These are phyloP conservation scores for Sterna hirundo DNA, from an alignment of 2,113 vertebrate genomes.

Conservation along the genomic window DNA sequence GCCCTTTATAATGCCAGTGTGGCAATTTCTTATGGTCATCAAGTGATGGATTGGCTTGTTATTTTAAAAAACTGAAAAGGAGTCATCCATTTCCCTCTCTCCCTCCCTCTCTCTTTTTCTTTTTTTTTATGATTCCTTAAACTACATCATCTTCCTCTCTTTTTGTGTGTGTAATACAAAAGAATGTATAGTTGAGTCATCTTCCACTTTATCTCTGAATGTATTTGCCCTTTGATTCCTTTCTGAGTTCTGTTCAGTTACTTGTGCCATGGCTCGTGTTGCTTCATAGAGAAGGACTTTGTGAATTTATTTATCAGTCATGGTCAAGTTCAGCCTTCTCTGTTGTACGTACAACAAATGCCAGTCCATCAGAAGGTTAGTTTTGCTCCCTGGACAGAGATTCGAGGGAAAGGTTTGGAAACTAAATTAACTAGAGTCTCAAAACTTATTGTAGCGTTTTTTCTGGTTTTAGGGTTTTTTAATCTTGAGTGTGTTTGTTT, in stretches of 20 bases:
- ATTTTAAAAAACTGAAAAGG: neutral
- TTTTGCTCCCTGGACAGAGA: neutral
- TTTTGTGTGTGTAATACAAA: neutral
- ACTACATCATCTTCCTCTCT: neutral
- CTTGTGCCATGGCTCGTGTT: neutral
- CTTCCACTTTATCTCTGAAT: neutral
- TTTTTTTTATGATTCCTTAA: neutral
- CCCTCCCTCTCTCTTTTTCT: neutral
- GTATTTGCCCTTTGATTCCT: neutral
- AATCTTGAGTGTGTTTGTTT: neutral
- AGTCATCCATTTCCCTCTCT: neutral
- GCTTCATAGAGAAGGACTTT: neutral
- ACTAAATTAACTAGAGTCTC: neutral
- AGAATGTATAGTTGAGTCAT: neutral
- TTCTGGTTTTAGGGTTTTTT: neutral
- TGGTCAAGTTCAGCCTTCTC: neutral
- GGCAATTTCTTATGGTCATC: neutral
- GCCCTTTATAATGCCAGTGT: neutral
- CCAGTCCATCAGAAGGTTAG: neutral
- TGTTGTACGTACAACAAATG: neutral
- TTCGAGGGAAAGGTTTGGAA: neutral
- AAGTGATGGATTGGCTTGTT: neutral
- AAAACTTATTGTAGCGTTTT: neutral
- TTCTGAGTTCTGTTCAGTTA: neutral
- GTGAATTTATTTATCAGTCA: neutral